phyloP scores from a whole-genome alignment of 2,113 vertebrate genomes.

The Hypomesus transpacificus region DNA sequence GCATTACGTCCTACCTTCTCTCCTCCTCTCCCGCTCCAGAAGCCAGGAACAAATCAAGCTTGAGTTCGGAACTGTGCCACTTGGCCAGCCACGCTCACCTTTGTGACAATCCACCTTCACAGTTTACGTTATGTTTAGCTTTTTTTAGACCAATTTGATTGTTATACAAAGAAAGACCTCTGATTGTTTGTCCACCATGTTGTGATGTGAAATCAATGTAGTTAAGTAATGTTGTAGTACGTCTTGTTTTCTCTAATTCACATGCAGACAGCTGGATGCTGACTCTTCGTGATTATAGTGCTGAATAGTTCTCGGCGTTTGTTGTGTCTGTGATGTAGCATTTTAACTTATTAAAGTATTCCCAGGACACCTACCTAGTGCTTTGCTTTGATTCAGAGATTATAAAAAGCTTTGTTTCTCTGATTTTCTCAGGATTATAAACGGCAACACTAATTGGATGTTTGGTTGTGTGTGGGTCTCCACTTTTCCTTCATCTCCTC shows the following conservation, averaged over 20 bases:
- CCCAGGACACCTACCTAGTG: background rate
- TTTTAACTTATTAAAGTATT: background rate
- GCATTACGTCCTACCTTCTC: background rate
- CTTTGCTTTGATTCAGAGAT: background rate
- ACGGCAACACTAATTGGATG: background rate
- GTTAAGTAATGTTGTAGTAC: background rate
- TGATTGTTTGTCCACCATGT: no score
- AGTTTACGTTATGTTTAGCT: no score
- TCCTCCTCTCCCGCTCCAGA: constrained; percentile 32
- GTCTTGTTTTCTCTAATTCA: background rate
- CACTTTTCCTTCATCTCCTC: background rate
- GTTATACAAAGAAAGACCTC: no score
- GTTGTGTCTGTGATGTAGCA: background rate
- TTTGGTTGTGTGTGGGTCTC: background rate
- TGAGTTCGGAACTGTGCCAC: constrained; percentile 10
- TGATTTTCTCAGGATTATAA: background rate
- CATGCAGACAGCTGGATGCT: background rate
- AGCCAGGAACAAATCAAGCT: constrained; percentile 36
- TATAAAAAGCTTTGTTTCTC: background rate
- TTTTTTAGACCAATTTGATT: no score
- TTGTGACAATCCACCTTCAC: background rate
- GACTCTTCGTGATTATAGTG: background rate
- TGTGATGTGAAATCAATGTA: no score
- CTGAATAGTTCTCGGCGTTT: background rate
- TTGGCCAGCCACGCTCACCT: background rate